phyloP scores from a whole-genome alignment of 2,113 vertebrate species.

The Labeo catla region DNA sequence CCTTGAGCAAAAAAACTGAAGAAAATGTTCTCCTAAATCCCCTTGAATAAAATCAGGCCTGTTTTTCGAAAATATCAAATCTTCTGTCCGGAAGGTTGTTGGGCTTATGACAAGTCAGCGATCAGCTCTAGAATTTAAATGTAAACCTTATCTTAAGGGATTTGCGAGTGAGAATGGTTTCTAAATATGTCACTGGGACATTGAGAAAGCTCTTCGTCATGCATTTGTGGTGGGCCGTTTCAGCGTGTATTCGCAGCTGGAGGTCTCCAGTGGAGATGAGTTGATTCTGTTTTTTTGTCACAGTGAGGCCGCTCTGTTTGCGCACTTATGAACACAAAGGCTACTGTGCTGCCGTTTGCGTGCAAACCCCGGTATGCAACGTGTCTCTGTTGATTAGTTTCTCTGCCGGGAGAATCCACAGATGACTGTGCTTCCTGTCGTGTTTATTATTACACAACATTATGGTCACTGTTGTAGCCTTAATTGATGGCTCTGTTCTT shows the following conservation, averaged over 20 bases:
- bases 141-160: neutral
- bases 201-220: conserved; percentile 26
- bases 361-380: conserved; percentile 54
- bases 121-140: neutral
- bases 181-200: conserved; percentile 22
- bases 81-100: neutral
- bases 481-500: conserved; percentile 56
- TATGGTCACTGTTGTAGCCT: conserved; percentile 50
- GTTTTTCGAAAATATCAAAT: conserved; percentile 3
- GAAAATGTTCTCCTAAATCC: neutral
- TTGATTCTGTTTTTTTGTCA: conserved; percentile 19
- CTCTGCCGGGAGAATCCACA: conserved; percentile 56
- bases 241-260: conserved; percentile 12
- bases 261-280: conserved; percentile 26
- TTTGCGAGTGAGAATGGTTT: conserved; percentile 36
- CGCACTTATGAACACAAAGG: conserved; percentile 45
- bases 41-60: neutral
- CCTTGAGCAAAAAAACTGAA: neutral
- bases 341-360: conserved; percentile 57
- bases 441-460: conserved; percentile 58
- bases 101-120: neutral
- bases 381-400: conserved; percentile 58
- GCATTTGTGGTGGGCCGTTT: neutral
- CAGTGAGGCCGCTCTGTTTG: conserved; percentile 30
- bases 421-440: conserved; percentile 52